Conservation (phyloP, 2,113 vertebrate species). For the Platysteira castanea region DNA sequence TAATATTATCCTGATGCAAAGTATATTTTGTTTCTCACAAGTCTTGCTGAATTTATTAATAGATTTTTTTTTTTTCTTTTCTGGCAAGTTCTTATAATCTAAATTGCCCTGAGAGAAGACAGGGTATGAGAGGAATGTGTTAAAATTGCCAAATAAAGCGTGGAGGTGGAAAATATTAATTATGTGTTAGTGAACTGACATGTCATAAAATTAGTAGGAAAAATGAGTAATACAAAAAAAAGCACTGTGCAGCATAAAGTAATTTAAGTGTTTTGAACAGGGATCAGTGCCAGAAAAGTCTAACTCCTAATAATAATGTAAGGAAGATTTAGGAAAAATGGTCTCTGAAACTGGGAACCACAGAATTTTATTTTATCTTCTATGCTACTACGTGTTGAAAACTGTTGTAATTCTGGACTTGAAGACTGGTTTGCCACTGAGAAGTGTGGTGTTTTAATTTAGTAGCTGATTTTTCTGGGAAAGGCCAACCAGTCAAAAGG, state of each 20-base stretch:
- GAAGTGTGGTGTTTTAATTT: neutral
- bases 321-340: neutral
- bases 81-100: neutral
- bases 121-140: neutral
- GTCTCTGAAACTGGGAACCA: neutral
- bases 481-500: neutral
- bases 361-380: neutral
- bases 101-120: neutral
- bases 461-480: neutral
- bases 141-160: neutral
- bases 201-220: neutral
- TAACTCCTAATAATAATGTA: neutral
- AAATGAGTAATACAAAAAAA: neutral
- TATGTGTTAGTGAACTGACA: neutral
- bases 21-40: neutral
- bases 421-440: neutral
- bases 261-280: neutral
- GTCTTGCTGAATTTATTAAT: neutral
- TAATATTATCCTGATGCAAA: neutral
- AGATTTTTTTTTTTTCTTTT: neutral
- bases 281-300: neutral
- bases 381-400: neutral
- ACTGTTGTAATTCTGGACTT: neutral
- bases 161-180: conserved; percentile 7
- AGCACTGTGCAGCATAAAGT: neutral